Conservation (phyloP, 2,113 vertebrate species). For the Rhodinocichla rosea region DNA sequence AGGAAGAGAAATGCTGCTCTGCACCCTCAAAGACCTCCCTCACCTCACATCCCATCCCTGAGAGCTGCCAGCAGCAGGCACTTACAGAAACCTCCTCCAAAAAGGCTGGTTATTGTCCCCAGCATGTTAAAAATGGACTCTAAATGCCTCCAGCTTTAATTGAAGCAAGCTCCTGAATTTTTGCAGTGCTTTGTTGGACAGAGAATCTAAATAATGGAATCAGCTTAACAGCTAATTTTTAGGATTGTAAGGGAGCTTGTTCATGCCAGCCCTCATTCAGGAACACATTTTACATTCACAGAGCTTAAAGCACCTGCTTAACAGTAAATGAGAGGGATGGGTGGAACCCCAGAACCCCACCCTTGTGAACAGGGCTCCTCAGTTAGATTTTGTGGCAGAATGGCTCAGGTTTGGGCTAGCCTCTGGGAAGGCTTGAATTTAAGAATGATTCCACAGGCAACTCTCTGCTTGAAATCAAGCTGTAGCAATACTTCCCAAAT, state of each 20-base stretch:
- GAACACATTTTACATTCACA: not conserved
- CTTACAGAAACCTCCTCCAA: not conserved
- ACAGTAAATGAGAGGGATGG: not conserved
- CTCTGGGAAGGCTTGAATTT: not conserved
- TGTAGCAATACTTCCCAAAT: not conserved
- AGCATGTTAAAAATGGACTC: not conserved
- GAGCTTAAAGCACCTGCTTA: not conserved
- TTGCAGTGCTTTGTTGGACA: not conserved
- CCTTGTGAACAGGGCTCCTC: accelerated
- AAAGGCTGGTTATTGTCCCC: not conserved
- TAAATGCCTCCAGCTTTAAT: not conserved
- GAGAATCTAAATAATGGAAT: not conserved
- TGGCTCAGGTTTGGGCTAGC: not conserved
- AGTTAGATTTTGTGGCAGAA: not conserved
- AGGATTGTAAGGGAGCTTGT: not conserved
- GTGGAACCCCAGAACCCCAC: accelerated
- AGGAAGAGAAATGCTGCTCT: not conserved
- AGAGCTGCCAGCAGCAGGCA: not conserved
- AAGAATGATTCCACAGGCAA: not conserved
- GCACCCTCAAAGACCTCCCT: not conserved
- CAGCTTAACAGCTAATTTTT: not conserved
- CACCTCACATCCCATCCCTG: not conserved
- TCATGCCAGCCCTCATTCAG: not conserved
- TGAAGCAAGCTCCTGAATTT: not conserved
- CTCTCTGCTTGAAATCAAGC: not conserved